phyloP scores from a whole-genome alignment of 2,797 vertebrate species.

The Erethizon dorsatum region DNA sequence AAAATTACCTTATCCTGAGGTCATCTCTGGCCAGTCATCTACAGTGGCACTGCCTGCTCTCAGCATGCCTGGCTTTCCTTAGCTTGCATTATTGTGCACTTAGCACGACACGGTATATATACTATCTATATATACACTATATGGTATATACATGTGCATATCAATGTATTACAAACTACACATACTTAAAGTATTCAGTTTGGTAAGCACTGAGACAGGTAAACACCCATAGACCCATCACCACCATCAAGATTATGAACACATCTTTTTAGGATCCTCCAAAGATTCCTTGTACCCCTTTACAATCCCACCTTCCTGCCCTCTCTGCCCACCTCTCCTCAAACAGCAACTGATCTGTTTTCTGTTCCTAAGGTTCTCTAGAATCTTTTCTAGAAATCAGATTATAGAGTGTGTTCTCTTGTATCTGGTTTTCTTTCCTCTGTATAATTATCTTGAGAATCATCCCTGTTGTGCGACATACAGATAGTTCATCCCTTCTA shows the following conservation, averaged over 20 bases:
- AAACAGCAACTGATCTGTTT: not conserved
- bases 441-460: not conserved
- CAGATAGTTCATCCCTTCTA: not conserved
- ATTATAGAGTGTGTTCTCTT: not conserved
- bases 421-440: not conserved
- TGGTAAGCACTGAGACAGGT: not conserved
- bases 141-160: not conserved
- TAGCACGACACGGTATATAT: not conserved
- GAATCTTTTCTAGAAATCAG: not conserved
- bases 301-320: not conserved
- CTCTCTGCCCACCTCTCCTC: not conserved
- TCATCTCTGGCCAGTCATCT: not conserved
- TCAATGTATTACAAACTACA: not conserved
- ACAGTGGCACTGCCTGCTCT: not conserved
- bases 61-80: not conserved
- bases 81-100: not conserved
- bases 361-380: not conserved
- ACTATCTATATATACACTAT: not conserved
- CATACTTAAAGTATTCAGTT: not conserved
- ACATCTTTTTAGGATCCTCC: not conserved
- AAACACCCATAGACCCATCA: not conserved
- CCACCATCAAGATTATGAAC: too few relatives aligned
- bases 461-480: fast-evolving
- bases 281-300: not conserved
- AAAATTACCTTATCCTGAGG: not conserved